A percentile compares a stretch with the other conserved stretches of the same genome.
Conservation (phyloP, 2,113 vertebrate genomes). For the Gobio gobio region DNA sequence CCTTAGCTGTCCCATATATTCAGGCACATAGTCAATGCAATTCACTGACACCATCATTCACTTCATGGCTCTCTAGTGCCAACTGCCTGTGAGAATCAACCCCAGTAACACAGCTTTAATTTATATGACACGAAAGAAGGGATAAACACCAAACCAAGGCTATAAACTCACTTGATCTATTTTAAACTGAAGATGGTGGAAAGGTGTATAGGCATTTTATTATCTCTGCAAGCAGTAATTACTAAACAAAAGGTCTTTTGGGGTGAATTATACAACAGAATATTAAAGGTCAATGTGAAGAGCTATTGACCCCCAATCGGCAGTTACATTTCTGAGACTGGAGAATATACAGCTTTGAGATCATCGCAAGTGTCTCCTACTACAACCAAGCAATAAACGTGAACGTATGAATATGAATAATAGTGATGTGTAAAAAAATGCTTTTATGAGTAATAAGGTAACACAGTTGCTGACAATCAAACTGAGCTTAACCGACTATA, state of each 20-base stretch:
- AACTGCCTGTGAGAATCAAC: constrained; percentile 25
- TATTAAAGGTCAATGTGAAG: constrained; percentile 13
- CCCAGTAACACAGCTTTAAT: constrained; percentile 46
- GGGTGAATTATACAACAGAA: constrained; percentile 8
- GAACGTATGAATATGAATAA: background rate
- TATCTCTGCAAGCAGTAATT: background rate
- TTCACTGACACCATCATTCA: constrained; percentile 72
- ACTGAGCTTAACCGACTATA: background rate
- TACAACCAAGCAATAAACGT: background rate
- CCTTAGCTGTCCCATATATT: constrained; percentile 75
- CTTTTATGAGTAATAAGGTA: background rate
- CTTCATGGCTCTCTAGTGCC: constrained; percentile 47
- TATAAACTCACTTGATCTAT: constrained; percentile 40
- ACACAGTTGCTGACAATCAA: background rate
- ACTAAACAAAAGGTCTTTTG: constrained; percentile 12
- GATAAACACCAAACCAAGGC: constrained; percentile 35
- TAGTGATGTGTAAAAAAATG: background rate
- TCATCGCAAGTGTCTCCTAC: background rate
- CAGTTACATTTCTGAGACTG: constrained; percentile 1
- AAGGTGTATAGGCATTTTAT: constrained; percentile 27
- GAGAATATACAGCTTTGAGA: constrained; percentile 2
- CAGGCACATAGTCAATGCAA: constrained; percentile 63
- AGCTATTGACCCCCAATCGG: background rate
- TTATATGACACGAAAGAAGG: constrained; percentile 40
- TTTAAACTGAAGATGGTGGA: constrained; percentile 17